phyloP scores from a whole-genome alignment of 2,113 vertebrate genomes.

The Malurus melanocephalus region DNA sequence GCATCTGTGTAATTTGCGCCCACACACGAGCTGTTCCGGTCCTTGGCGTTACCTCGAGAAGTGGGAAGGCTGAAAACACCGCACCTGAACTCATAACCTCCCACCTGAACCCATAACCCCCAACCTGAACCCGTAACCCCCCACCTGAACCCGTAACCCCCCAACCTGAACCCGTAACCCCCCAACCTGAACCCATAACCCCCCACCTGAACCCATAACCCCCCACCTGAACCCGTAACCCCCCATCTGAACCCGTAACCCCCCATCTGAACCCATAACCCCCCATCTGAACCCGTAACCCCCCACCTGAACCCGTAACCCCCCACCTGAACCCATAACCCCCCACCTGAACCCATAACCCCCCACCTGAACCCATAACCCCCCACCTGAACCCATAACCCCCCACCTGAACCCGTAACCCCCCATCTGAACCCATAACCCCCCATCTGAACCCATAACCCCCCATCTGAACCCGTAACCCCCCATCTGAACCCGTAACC shows the following conservation, averaged over 20 bases:
- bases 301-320: not conserved
- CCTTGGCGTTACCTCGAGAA: not conserved
- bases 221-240: not conserved
- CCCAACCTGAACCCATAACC: not conserved
- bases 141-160: not conserved
- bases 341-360: not conserved
- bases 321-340: not conserved
- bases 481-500: too few species aligned
- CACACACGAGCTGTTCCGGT: conserved; percentile 45
- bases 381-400: not conserved
- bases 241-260: too few species aligned
- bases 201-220: not conserved
- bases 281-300: too few species aligned
- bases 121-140: not conserved
- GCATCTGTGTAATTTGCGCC: conserved; percentile 47
- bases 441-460: too few species aligned
- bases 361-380: not conserved
- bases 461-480: too few species aligned
- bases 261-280: too few species aligned
- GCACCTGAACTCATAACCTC: not conserved
- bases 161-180: not conserved
- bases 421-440: not conserved
- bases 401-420: not conserved
- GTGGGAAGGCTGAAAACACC: not conserved
- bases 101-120: not conserved